Conservation (phyloP, 2,113 vertebrate genomes). For the Neolamprologus longior region DNA sequence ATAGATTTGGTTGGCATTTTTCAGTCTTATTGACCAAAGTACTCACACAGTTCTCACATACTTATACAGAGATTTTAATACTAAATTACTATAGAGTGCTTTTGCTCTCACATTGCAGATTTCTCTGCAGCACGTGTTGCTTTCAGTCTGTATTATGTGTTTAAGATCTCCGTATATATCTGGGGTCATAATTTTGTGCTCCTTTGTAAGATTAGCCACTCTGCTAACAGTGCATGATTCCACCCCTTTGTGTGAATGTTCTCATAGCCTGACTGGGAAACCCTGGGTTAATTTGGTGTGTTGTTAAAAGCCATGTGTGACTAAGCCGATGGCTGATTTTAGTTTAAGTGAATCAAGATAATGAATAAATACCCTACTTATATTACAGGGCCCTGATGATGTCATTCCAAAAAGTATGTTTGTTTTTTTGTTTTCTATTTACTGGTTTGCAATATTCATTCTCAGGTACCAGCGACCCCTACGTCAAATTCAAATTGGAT, state of each 20-base stretch:
- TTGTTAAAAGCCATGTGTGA: background rate
- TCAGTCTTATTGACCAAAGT: background rate
- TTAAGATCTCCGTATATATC: rapidly evolving
- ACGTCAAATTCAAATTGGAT: slow-evolving; percentile 93
- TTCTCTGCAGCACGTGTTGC: background rate
- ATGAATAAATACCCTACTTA: background rate
- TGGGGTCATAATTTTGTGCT: background rate
- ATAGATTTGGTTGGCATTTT: rapidly evolving
- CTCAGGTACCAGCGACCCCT: slow-evolving; percentile 94
- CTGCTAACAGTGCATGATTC: background rate
- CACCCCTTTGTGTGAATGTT: background rate
- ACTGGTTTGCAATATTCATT: background rate
- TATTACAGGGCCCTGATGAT: background rate
- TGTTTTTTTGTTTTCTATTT: background rate
- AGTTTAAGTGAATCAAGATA: background rate
- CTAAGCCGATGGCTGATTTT: background rate
- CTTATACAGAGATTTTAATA: background rate
- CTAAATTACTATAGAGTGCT: background rate
- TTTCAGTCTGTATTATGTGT: background rate
- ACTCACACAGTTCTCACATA: background rate
- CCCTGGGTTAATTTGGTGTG: background rate
- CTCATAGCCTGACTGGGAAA: background rate
- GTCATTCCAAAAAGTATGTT: background rate
- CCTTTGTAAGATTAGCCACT: background rate
- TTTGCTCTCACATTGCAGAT: background rate